These are phyloP conservation scores for Bombus fervidus DNA, from an alignment of 1,140 invertebrate genomes.

Conservation along the genomic window DNA sequence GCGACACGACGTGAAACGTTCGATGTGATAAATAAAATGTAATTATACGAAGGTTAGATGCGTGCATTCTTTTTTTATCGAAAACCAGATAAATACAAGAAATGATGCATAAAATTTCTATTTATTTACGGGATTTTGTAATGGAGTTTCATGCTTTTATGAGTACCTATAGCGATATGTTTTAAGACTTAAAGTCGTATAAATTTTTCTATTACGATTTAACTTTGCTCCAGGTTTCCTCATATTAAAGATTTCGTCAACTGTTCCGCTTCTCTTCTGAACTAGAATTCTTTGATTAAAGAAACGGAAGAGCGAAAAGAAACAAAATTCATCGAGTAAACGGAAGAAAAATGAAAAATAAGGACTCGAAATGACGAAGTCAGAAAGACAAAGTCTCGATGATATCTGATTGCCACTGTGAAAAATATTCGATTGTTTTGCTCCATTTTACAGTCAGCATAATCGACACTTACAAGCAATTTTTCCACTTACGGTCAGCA, in stretches of 20 bases:
- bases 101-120: not conserved
- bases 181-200: not conserved
- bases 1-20: not conserved
- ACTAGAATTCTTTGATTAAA: not conserved
- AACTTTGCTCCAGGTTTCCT: too few relatives aligned
- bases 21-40: not conserved
- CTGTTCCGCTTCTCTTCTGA: too few relatives aligned
- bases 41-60: not conserved
- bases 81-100: not conserved
- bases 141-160: too few relatives aligned
- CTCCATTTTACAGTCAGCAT: not conserved
- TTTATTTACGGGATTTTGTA: too few relatives aligned
- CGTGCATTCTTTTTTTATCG: not conserved
- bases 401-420: not conserved
- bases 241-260: too few relatives aligned
- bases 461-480: not conserved
- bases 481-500: constrained; percentile 5
- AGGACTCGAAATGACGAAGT: not conserved
- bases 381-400: not conserved
- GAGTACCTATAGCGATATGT: not conserved
- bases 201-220: not conserved
- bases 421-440: not conserved
- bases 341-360: not conserved
- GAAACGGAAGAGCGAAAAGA: not conserved
- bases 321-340: too few relatives aligned